These are phyloP conservation scores for Vulpes ferrilata DNA, from an alignment of 2,113 vertebrate genomes.

Conservation along the genomic window DNA sequence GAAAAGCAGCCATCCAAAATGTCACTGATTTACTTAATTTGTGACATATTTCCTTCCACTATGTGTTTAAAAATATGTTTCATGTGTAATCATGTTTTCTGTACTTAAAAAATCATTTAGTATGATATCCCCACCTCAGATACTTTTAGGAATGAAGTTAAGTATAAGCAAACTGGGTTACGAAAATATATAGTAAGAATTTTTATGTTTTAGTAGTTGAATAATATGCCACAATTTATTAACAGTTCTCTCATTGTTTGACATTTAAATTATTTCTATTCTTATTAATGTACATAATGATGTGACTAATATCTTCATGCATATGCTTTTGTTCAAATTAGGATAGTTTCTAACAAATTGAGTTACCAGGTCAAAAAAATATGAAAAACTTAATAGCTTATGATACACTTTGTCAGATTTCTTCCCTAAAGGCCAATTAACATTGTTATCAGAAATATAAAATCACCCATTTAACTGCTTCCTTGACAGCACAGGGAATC, in stretches of 20 bases:
- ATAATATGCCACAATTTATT: neutral
- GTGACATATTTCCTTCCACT: neutral
- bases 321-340: conserved; percentile 36
- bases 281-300: conserved; percentile 32
- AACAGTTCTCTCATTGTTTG: neutral
- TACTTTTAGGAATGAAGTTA: conserved; percentile 29
- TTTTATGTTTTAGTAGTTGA: neutral
- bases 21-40: neutral
- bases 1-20: neutral
- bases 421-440: conserved; percentile 17
- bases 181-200: neutral
- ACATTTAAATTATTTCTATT: conserved; percentile 30
- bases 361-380: conserved; percentile 1
- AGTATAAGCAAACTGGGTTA: neutral
- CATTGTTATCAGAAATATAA: neutral
- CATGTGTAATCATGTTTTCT: neutral
- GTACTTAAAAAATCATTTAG: neutral
- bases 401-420: conserved; percentile 48
- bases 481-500: neutral
- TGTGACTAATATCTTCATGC: neutral
- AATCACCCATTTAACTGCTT: neutral
- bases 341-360: neutral
- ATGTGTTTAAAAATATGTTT: neutral
- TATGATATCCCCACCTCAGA: neutral
- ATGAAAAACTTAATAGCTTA: conserved; percentile 9